Evolutionary conservation across 2,888 invertebrate species (phyloP).

Genomic region (Agrochola circellaris): DNA sequence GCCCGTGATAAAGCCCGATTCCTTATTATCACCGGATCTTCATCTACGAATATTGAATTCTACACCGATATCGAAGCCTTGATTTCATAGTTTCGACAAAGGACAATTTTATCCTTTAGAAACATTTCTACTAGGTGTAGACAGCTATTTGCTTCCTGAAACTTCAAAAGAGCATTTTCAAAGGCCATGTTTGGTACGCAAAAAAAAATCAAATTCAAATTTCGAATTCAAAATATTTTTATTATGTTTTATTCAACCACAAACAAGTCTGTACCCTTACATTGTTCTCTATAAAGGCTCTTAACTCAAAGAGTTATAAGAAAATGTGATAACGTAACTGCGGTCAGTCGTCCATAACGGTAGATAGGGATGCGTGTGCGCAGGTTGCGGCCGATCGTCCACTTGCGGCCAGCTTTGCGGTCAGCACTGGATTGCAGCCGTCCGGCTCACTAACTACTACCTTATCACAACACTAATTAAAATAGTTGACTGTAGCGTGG

Average conservation of each 20-base stretch:
- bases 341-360: constrained; percentile 64
- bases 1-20: neutral
- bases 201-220: neutral
- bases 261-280: neutral
- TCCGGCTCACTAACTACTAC: constrained; percentile 39
- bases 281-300: neutral
- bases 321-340: constrained; percentile 55
- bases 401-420: constrained; percentile 63
- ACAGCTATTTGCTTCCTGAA: neutral
- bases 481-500: constrained; percentile 20
- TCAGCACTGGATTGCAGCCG: constrained; percentile 56
- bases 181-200: neutral
- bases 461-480: constrained; percentile 41
- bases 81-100: neutral
- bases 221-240: too few relatives aligned
- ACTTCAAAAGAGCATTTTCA: neutral
- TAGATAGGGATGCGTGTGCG: constrained; percentile 54
- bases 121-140: neutral
- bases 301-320: constrained; percentile 24
- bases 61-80: neutral
- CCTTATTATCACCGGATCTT: neutral
- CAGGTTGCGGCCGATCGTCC: constrained; percentile 49
- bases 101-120: neutral
- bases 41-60: neutral
- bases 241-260: too few relatives aligned